A percentile compares a stretch with the other conserved stretches of the same genome.
These are phyloP conservation scores for Gallinago paraguaiae DNA, from an alignment of 2,113 vertebrate genomes.

Conservation along the genomic window DNA sequence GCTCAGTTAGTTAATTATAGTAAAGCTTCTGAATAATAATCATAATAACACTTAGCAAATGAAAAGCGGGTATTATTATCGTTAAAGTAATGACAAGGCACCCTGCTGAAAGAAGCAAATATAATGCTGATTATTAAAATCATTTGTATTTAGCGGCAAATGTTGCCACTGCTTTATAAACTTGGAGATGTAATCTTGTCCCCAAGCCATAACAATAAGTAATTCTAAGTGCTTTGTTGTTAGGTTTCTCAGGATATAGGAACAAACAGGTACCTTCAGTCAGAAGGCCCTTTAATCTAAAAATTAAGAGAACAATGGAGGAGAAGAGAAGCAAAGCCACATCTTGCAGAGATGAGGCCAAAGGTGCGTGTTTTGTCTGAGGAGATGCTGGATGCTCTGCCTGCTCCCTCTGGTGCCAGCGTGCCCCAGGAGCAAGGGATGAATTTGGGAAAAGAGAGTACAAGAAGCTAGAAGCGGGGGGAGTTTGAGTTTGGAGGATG, in stretches of 20 bases:
- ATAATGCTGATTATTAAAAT: conserved; percentile 65
- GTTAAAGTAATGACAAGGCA: conserved; percentile 62
- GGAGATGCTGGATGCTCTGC: neutral
- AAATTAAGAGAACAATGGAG: neutral
- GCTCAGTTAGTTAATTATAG: conserved; percentile 64
- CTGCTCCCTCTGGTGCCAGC: neutral
- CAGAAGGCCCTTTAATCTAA: conserved; percentile 9
- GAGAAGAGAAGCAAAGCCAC: neutral
- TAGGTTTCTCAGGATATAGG: neutral
- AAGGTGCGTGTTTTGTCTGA: neutral
- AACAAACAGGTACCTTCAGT: conserved; percentile 37
- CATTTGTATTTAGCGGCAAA: conserved; percentile 63
- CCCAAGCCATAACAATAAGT: conserved; percentile 40
- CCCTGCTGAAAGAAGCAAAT: conserved; percentile 61
- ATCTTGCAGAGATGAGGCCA: neutral
- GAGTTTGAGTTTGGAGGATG: neutral
- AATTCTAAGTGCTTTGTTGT: conserved; percentile 49
- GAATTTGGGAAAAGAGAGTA: neutral
- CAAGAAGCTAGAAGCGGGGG: neutral
- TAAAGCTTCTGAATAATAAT: conserved; percentile 65
- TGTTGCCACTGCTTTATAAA: conserved; percentile 41
- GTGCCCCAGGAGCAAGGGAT: neutral
- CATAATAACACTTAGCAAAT: conserved; percentile 65
- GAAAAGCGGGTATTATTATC: conserved; percentile 53
- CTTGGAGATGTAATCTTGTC: conserved; percentile 57